Percentiles rank a stretch among this genome's conserved stretches.
Evolutionary conservation across 2,888 invertebrate species (phyloP).

Genomic region (Cataglyphis albicans): DNA sequence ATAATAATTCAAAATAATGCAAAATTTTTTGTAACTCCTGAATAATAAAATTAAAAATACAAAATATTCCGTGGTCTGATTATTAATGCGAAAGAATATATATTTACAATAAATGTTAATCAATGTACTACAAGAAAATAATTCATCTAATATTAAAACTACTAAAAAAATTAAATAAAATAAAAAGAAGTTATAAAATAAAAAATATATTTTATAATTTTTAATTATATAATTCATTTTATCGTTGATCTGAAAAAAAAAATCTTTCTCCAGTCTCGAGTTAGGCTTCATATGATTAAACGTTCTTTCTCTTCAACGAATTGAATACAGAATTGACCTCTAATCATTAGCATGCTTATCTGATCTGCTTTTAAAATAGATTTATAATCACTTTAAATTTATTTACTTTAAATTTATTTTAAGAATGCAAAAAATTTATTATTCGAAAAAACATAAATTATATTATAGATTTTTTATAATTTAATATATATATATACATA

Average conservation of each 20-base stretch:
- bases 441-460: background rate
- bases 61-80: background rate
- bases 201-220: background rate
- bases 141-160: background rate
- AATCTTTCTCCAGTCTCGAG: background rate
- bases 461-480: background rate
- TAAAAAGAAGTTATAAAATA: background rate
- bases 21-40: background rate
- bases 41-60: background rate
- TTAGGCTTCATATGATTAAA: background rate
- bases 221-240: background rate
- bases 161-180: background rate
- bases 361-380: background rate
- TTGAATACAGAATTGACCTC: background rate
- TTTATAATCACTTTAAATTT: background rate
- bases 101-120: background rate
- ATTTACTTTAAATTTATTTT: background rate
- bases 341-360: background rate
- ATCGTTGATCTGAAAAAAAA: background rate
- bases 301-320: background rate
- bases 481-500: too few species aligned
- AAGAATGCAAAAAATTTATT: too few species aligned
- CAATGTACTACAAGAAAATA: background rate
- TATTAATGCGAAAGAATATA: background rate
- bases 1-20: background rate